Evolutionary conservation across 2,888 invertebrate species (phyloP).

Genomic region (Lochmaea capreae): DNA sequence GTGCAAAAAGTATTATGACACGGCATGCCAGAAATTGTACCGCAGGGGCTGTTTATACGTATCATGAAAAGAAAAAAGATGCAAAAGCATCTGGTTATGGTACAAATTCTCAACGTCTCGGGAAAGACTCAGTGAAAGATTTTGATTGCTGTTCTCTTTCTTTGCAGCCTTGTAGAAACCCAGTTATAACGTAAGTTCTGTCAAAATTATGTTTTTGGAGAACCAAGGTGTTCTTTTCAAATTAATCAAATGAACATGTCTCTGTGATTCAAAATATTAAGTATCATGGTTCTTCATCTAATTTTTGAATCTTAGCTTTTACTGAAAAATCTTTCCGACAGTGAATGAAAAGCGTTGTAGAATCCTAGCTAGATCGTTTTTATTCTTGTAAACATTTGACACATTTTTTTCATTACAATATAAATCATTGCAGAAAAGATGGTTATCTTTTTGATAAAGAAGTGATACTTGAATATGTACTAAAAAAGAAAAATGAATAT

Average conservation of each 20-base stretch:
- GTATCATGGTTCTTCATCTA: no score
- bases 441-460: slow-evolving; percentile 98
- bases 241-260: no score
- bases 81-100: slow-evolving; percentile 95
- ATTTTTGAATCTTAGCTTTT: no score
- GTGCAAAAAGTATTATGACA: slow-evolving; percentile 73
- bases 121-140: slow-evolving; percentile 94
- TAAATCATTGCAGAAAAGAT: slow-evolving; percentile 69
- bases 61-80: slow-evolving; percentile 97
- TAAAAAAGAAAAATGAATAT: slow-evolving; percentile 93
- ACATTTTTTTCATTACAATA: background rate
- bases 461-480: slow-evolving; percentile 93
- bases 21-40: slow-evolving; percentile 98
- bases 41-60: slow-evolving; percentile 97
- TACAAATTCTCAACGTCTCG: slow-evolving; percentile 85
- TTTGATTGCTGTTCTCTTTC: slow-evolving; percentile 98
- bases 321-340: no score
- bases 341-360: no score
- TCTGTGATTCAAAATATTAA: no score
- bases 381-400: no score
- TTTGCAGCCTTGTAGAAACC: slow-evolving; percentile 94
- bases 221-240: no score
- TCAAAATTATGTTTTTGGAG: background rate
- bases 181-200: slow-evolving; percentile 81
- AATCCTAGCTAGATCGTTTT: no score